Conservation (phyloP, 2,113 vertebrate species). For the Amphiprion percula region DNA sequence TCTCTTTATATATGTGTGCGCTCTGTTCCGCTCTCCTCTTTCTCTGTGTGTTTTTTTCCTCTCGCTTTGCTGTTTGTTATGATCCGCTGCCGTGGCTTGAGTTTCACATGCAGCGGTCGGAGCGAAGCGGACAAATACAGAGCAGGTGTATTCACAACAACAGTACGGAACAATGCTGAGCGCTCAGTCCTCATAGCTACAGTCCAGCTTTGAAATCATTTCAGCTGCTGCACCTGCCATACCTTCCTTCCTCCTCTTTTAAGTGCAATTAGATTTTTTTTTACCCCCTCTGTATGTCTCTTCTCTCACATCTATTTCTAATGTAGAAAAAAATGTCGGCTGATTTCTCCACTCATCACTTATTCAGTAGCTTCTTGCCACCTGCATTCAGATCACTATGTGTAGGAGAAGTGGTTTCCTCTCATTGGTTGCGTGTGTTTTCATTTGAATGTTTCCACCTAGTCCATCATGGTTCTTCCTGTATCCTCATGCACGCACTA, state of each 20-base stretch:
- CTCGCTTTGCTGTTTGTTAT: slow-evolving; percentile 53
- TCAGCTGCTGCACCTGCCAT: not conserved
- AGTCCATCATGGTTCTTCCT: not conserved
- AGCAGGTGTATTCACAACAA: slow-evolving; percentile 58
- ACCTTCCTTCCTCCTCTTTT: not conserved
- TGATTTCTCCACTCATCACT: slow-evolving; percentile 45
- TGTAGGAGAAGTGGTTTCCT: slow-evolving; percentile 32
- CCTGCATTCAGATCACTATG: slow-evolving; percentile 10
- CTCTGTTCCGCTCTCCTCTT: not conserved
- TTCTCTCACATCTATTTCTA: slow-evolving; percentile 32
- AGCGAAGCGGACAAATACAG: not conserved
- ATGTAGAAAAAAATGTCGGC: slow-evolving; percentile 27
- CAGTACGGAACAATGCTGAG: slow-evolving; percentile 22
- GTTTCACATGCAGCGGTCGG: slow-evolving; percentile 10
- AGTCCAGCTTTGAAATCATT: slow-evolving; percentile 10
- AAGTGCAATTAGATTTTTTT: not conserved
- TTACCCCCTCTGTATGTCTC: not conserved
- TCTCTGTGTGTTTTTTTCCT: not conserved
- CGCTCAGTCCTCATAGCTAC: not conserved
- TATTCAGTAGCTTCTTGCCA: slow-evolving; percentile 55
- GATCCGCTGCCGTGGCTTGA: slow-evolving; percentile 26
- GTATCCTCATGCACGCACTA: not conserved
- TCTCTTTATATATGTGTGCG: too few relatives aligned
- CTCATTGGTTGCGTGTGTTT: slow-evolving; percentile 32
- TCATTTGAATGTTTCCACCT: slow-evolving; percentile 1